phyloP scores from a whole-genome alignment of 2,888 invertebrate genomes.

The Drosophila pseudotalamancana region DNA sequence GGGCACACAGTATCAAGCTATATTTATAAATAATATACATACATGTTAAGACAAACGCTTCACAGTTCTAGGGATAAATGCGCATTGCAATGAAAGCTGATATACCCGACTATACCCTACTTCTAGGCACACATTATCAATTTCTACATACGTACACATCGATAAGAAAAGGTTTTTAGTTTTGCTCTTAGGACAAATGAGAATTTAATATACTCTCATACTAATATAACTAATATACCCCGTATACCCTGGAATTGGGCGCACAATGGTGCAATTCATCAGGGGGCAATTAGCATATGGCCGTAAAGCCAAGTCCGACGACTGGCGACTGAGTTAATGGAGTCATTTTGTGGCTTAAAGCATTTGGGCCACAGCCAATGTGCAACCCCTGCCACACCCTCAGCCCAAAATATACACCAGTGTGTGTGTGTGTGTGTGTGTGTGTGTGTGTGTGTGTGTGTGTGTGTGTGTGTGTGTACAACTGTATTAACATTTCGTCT shows the following conservation, averaged over 20 bases:
- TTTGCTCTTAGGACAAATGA: too few relatives aligned
- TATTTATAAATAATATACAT: too few relatives aligned
- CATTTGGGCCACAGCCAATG: slow-evolving; percentile 18
- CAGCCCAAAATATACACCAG: slow-evolving; percentile 25
- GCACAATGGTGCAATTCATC: slow-evolving; percentile 58
- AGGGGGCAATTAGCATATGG: slow-evolving; percentile 59
- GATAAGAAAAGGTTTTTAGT: too few relatives aligned
- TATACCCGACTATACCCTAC: too few relatives aligned
- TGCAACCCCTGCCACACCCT: slow-evolving; percentile 18
- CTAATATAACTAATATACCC: too few relatives aligned
- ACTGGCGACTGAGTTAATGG: slow-evolving; percentile 53
- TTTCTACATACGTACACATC: too few relatives aligned
- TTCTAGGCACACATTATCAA: too few relatives aligned
- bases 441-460: not conserved
- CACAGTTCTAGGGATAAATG: too few relatives aligned
- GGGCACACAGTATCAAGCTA: too few relatives aligned
- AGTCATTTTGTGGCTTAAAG: slow-evolving; percentile 51
- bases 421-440: not conserved
- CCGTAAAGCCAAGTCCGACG: slow-evolving; percentile 34
- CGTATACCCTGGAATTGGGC: not conserved
- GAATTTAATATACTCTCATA: too few relatives aligned
- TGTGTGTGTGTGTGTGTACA: not conserved
- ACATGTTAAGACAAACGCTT: too few relatives aligned
- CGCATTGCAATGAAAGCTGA: too few relatives aligned
- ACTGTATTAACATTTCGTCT: slow-evolving; percentile 7